These are phyloP conservation scores for Perca schrenkii DNA, from an alignment of 2,113 vertebrate species.

Conservation along the genomic window DNA sequence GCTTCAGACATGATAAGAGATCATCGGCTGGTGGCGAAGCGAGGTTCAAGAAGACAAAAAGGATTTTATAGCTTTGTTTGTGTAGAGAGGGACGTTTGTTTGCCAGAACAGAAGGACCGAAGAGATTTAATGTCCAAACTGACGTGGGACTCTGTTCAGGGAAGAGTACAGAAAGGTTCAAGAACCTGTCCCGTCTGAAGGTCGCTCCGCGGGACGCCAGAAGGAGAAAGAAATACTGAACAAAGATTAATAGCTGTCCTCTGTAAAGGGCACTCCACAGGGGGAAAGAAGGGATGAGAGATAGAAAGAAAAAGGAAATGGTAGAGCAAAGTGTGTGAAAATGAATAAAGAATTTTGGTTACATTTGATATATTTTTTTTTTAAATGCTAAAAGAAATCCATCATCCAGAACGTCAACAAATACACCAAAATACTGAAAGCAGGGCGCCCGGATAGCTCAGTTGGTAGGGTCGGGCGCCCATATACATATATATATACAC, in stretches of 20 bases:
- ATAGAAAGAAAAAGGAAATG: neutral
- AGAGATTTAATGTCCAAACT: neutral
- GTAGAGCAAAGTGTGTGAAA: neutral
- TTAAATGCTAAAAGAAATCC: neutral
- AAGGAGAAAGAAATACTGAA: constrained; percentile 3
- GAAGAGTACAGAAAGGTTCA: constrained; percentile 11
- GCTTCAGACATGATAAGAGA: constrained; percentile 2
- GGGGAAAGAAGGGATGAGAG: neutral
- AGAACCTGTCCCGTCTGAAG: constrained; percentile 31
- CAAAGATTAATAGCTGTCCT: constrained; percentile 8
- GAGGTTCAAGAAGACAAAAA: neutral
- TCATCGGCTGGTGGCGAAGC: neutral
- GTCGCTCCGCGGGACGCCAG: constrained; percentile 10
- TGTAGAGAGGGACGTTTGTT: neutral
- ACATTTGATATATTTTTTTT: neutral
- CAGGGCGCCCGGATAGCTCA: no score
- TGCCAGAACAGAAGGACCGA: neutral
- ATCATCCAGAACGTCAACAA: neutral
- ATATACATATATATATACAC: no score
- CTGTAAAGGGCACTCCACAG: neutral
- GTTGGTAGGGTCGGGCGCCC: no score
- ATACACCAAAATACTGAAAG: no score
- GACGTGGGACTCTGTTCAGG: constrained; percentile 2
- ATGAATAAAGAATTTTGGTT: neutral
- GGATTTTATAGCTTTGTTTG: neutral